Evolutionary conservation across 1,140 invertebrate species (phyloP).

Genomic region (Physella acuta): DNA sequence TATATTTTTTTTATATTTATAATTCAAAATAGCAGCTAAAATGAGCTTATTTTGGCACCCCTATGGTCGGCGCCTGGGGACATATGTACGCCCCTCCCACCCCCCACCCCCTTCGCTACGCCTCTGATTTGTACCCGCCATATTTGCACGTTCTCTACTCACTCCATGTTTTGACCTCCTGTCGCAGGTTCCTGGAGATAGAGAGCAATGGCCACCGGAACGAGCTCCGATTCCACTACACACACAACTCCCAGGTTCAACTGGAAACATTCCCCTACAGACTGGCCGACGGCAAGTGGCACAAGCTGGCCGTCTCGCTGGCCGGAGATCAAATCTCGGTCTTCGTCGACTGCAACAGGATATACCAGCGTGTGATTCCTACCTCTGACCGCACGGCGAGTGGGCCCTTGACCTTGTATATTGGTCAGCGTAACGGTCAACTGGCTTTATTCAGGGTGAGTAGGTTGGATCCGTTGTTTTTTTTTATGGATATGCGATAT

Average conservation of each 20-base stretch:
- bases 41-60: no score
- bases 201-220: slow-evolving; percentile 82
- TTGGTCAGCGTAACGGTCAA: slow-evolving; percentile 81
- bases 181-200: slow-evolving; percentile 85
- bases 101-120: no score
- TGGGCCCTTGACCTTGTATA: slow-evolving; percentile 71
- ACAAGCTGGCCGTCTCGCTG: slow-evolving; percentile 78
- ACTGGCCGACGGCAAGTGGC: slow-evolving; percentile 83
- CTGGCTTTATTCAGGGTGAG: slow-evolving; percentile 86
- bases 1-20: no score
- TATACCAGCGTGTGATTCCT: slow-evolving; percentile 74
- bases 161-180: no score
- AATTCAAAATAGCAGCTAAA: no score
- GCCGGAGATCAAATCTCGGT: slow-evolving; percentile 80
- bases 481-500: no score
- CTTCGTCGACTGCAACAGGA: slow-evolving; percentile 80
- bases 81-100: no score
- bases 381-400: slow-evolving; percentile 11
- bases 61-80: no score
- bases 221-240: slow-evolving; percentile 64
- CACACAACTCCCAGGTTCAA: slow-evolving; percentile 63
- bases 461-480: no score
- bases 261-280: slow-evolving; percentile 84
- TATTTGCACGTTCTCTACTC: no score
- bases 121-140: no score